These are phyloP conservation scores for Asarcornis scutulata DNA, from an alignment of 2,113 vertebrate genomes.

Conservation along the genomic window DNA sequence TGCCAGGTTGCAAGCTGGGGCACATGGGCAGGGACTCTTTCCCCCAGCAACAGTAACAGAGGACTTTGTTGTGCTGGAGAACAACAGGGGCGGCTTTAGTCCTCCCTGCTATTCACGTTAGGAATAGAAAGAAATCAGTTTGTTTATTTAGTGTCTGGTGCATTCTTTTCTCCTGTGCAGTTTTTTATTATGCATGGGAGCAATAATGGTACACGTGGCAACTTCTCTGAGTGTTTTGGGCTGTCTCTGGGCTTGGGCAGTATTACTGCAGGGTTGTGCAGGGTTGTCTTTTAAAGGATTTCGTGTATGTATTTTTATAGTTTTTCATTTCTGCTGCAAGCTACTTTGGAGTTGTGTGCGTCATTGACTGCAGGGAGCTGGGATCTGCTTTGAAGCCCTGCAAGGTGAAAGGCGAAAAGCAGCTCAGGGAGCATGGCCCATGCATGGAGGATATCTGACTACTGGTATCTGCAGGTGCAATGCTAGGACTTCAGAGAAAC, in stretches of 20 bases:
- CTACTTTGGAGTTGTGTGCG: neutral
- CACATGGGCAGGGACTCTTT: neutral
- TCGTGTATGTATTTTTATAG: neutral
- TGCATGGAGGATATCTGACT: neutral
- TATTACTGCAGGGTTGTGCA: rapidly evolving
- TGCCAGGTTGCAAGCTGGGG: rapidly evolving
- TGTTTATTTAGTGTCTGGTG: neutral
- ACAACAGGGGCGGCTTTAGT: neutral
- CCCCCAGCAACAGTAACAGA: neutral
- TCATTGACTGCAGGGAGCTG: neutral
- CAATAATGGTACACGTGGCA: neutral
- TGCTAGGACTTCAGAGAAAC: neutral
- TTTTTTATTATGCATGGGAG: neutral
- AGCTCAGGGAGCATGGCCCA: rapidly evolving
- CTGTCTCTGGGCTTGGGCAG: neutral
- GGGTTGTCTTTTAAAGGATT: neutral
- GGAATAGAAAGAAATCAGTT: neutral
- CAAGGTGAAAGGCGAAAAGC: neutral
- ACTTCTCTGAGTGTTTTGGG: neutral
- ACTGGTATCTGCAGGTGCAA: neutral
- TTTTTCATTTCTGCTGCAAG: neutral
- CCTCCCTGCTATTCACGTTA: neutral
- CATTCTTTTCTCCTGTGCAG: neutral
- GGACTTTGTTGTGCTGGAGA: neutral
- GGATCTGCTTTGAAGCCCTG: neutral